Conservation (phyloP, 2,113 vertebrate species). For the Alectura lathami region DNA sequence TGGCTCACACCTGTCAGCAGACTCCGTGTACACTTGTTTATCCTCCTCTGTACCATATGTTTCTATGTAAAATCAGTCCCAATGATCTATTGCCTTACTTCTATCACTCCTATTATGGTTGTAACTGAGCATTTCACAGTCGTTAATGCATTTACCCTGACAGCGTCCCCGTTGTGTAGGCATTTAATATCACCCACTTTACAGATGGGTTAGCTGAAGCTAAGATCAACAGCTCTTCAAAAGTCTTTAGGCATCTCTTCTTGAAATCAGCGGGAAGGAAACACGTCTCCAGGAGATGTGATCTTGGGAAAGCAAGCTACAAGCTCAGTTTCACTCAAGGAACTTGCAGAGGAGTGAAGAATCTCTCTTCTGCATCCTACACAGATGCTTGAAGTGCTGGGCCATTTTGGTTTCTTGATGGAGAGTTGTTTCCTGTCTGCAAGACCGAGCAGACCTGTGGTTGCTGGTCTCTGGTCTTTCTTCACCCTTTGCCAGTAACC, state of each 20-base stretch:
- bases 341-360: neutral
- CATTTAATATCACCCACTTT: slow-evolving; percentile 58
- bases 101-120: slow-evolving; percentile 60
- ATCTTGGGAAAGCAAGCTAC: neutral
- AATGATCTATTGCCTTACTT: slow-evolving; percentile 67
- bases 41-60: slow-evolving; percentile 67
- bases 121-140: slow-evolving; percentile 62
- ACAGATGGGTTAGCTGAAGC: slow-evolving; percentile 41
- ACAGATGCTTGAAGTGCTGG: neutral
- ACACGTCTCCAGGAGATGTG: neutral
- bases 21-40: slow-evolving; percentile 55
- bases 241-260: neutral
- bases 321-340: neutral
- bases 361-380: neutral
- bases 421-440: neutral
- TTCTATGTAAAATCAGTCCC: slow-evolving; percentile 53
- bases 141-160: slow-evolving; percentile 48
- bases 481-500: neutral
- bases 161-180: slow-evolving; percentile 43
- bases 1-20: slow-evolving; percentile 68
- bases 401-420: neutral
- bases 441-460: neutral
- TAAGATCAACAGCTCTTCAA: neutral
- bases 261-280: neutral
- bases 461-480: neutral